Percentiles rank a stretch among this genome's conserved stretches.
phyloP scores from a whole-genome alignment of 2,888 invertebrate genomes.

The Calameuta idolon region DNA sequence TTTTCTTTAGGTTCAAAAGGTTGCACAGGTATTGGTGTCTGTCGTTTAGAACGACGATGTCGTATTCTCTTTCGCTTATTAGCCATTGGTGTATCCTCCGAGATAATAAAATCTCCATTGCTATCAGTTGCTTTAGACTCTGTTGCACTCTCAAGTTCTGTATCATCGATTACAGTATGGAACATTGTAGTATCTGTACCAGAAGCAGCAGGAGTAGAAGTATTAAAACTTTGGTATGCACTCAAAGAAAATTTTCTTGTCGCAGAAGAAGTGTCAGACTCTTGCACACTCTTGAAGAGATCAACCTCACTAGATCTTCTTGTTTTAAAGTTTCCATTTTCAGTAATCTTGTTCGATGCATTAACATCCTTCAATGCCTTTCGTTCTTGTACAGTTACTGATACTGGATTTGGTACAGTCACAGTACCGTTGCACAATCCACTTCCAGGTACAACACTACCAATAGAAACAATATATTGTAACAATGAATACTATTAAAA shows the following conservation, averaged over 20 bases:
- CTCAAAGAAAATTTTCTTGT: neutral
- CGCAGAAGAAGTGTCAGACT: neutral
- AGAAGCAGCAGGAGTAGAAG: neutral
- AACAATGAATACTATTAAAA: neutral
- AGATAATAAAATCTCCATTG: constrained; percentile 11
- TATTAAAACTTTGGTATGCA: neutral
- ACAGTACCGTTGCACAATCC: neutral
- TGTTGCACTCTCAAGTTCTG: constrained; percentile 17
- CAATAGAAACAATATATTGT: neutral
- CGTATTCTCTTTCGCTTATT: constrained; percentile 18
- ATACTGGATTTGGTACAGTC: neutral
- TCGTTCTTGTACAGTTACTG: neutral
- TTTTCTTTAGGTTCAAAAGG: neutral
- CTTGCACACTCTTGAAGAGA: neutral
- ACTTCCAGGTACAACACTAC: constrained; percentile 37
- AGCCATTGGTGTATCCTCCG: neutral
- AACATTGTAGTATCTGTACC: constrained; percentile 27
- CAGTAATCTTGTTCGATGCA: neutral
- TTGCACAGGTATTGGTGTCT: neutral
- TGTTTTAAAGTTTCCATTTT: neutral
- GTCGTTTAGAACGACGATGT: constrained; percentile 6
- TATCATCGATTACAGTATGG: constrained; percentile 33
- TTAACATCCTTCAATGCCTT: neutral
- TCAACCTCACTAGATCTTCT: neutral
- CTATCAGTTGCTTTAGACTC: constrained; percentile 33